These are phyloP conservation scores for Aphidius ervi DNA, from an alignment of 1,140 invertebrate species.

Conservation along the genomic window DNA sequence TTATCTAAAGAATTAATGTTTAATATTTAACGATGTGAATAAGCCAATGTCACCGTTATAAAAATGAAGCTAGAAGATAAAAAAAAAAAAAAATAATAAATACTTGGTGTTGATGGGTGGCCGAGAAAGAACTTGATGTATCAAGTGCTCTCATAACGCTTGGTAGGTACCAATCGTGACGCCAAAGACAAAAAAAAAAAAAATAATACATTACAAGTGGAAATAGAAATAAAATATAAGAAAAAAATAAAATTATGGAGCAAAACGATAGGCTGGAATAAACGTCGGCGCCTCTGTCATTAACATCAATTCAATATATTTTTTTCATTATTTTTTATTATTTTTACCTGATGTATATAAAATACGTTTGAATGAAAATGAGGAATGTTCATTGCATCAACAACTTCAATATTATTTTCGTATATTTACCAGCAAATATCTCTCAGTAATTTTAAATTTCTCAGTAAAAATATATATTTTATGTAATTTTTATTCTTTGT, in stretches of 20 bases:
- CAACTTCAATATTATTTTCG: too few relatives aligned
- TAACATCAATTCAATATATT: constrained; percentile 17
- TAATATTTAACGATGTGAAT: constrained; percentile 5
- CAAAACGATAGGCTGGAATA: too few relatives aligned
- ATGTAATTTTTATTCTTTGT: too few relatives aligned
- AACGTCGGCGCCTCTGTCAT: constrained; percentile 25
- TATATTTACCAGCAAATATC: too few relatives aligned
- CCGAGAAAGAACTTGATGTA: constrained; percentile 10
- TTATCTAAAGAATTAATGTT: too few relatives aligned
- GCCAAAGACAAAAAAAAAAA: constrained; percentile 5
- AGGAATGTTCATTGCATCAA: too few relatives aligned
- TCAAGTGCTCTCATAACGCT: constrained; percentile 4
- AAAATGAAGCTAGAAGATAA: constrained; percentile 7
- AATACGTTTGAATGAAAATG: too few relatives aligned
- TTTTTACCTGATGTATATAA: not conserved
- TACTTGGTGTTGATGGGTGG: constrained; percentile 3
- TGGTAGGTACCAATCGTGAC: constrained; percentile 16
- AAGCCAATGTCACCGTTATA: constrained; percentile 6
- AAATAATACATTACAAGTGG: not conserved
- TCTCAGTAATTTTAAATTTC: too few relatives aligned
- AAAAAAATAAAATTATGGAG: too few relatives aligned
- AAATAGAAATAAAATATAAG: constrained; percentile 20
- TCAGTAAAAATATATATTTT: too few relatives aligned
- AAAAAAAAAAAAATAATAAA: not conserved
- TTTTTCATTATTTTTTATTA: constrained; percentile 13